These are phyloP conservation scores for Choloepus didactylus DNA, from an alignment of 2,797 vertebrate genomes.

Conservation along the genomic window DNA sequence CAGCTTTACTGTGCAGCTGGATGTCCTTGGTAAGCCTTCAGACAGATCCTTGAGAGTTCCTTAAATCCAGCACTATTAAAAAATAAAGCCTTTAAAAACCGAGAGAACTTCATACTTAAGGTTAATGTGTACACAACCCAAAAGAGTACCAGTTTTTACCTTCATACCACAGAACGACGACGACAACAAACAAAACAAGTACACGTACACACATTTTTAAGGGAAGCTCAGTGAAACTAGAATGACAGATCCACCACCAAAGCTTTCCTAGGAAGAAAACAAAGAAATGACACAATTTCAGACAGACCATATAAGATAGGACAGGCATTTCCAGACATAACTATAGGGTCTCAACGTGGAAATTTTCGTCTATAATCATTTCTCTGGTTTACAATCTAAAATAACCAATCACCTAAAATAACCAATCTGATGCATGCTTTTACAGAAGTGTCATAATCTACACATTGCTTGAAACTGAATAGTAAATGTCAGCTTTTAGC, in stretches of 20 bases:
- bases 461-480: constrained; percentile 33
- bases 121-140: constrained; percentile 43
- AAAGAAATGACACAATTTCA: constrained; percentile 13
- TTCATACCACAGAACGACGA: background rate
- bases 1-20: constrained; percentile 92
- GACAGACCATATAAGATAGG: background rate
- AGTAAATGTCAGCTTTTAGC: constrained; percentile 52
- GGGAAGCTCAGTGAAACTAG: constrained; percentile 28
- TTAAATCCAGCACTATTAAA: background rate
- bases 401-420: background rate
- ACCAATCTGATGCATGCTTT: constrained; percentile 13
- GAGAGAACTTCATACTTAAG: constrained; percentile 16
- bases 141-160: background rate
- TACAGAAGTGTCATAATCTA: constrained; percentile 2
- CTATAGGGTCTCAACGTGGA: constrained; percentile 15
- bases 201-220: background rate
- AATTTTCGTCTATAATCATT: background rate
- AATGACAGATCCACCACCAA: background rate
- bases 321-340: constrained; percentile 32
- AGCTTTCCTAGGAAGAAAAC: constrained; percentile 57
- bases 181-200: background rate
- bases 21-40: constrained; percentile 92
- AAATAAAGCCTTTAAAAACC: constrained; percentile 45
- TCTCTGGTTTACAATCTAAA: constrained; percentile 42
- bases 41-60: background rate